A percentile compares a stretch with the other conserved stretches of the same genome.
phyloP scores from a whole-genome alignment of 2,113 vertebrate species.

The Anas platyrhynchos region DNA sequence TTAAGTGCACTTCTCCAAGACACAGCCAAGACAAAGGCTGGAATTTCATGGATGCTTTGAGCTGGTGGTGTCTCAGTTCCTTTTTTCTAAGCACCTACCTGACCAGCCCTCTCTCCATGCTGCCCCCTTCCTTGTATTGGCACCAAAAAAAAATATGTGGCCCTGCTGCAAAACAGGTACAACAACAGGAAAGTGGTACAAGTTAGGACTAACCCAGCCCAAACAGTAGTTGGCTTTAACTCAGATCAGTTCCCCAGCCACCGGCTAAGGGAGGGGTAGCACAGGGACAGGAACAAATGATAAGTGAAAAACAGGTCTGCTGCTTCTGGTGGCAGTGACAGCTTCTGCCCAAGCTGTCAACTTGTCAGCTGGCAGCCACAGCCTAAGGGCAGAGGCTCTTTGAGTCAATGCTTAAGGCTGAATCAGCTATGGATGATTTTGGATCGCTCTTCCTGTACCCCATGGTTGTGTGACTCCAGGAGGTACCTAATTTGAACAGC shows the following conservation, averaged over 20 bases:
- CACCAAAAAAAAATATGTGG: neutral
- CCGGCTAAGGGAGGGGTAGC: conserved; percentile 29
- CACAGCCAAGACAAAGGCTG: neutral
- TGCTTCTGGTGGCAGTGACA: neutral
- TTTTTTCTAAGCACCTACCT: neutral
- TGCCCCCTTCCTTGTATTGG: neutral
- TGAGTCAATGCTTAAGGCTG: neutral
- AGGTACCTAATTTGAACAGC: neutral
- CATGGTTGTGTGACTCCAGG: neutral
- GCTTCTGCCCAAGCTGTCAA: neutral
- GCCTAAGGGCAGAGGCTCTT: neutral
- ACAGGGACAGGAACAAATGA: conserved; percentile 1
- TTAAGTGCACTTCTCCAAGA: neutral
- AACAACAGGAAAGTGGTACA: neutral
- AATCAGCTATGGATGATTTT: accelerated
- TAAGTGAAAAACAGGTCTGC: conserved; percentile 13
- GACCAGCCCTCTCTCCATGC: accelerated
- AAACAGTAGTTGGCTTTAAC: neutral
- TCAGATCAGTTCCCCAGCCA: conserved; percentile 19
- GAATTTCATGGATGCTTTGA: neutral
- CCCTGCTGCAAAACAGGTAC: neutral
- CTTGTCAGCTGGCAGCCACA: neutral
- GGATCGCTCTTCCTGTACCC: neutral
- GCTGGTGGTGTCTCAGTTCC: neutral
- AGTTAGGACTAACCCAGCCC: neutral